A percentile compares a stretch with the other conserved stretches of the same genome.
These are phyloP conservation scores for Gastrophryne carolinensis DNA, from an alignment of 2,797 vertebrate species.

Conservation along the genomic window DNA sequence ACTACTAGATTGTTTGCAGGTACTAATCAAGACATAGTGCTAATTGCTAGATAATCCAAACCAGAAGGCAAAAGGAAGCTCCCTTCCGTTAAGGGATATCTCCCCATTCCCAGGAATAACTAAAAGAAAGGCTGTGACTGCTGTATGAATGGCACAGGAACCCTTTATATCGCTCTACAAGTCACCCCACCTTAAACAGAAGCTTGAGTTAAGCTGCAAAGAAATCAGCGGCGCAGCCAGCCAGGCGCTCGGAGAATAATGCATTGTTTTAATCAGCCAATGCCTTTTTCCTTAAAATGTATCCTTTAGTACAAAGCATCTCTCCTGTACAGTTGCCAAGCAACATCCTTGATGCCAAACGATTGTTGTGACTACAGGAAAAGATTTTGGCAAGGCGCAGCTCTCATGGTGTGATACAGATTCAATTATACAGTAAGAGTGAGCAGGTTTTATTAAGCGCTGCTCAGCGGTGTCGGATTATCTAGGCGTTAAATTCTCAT, in stretches of 20 bases:
- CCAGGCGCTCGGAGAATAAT: not conserved
- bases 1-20: too few species aligned
- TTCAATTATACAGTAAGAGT: not conserved
- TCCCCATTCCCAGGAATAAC: not conserved
- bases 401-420: not conserved
- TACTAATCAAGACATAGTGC: too few species aligned
- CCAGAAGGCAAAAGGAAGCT: too few species aligned
- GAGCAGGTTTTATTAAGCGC: not conserved
- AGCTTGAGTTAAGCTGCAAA: not conserved
- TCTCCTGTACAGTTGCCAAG: slow-evolving; percentile 1
- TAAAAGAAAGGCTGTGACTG: not conserved
- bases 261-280: not conserved
- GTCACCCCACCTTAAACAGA: not conserved
- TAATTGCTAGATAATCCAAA: too few species aligned
- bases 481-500: too few species aligned
- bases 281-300: not conserved
- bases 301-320: not conserved
- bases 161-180: not conserved
- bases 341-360: not conserved
- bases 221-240: not conserved
- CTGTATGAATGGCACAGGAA: not conserved
- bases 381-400: not conserved
- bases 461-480: not conserved
- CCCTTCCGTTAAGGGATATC: too few species aligned
- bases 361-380: not conserved